Evolutionary conservation across 2,797 vertebrate species (phyloP), one percentile per base, ranked within the genome.

Genomic region (Sarcophilus harrisii): DNA sequence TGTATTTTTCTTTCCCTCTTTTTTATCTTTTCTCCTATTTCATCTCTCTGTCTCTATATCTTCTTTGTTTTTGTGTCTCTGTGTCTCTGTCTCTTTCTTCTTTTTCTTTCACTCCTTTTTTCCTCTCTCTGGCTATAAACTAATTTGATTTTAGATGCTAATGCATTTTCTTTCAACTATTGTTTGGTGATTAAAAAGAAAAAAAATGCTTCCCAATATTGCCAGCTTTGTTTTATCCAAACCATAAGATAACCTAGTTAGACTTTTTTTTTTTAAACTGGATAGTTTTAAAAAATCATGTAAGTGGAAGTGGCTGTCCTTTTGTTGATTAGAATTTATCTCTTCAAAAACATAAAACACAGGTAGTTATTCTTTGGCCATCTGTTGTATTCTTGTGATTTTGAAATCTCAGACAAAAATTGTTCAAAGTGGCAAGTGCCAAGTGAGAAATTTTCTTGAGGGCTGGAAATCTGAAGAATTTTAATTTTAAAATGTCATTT

Each of bases 141-240:
- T 55, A n/a, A 14, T 96, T 94, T 96, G 94, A 93, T 96, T 96
- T 94, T 97, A 95, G 89, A 95, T 54, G 92, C 58, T 89, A 95
- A 90, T 90, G 91, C 90, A 95, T 30, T 91, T 96, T 96, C 24
- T 95, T 95, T 49, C 94, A 90, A 96, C 96, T 95, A 90, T 90
- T 97, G 92, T 49, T 92, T 66, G 92, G 66, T 91, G 95, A 92
- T 96, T 90, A 87, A 92, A 92, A 95, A 57, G 57, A 92, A 1
- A 2, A 1, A 52, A 57, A 30, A 11, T 62, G 0, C 90, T 93
- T 0, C 0, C 3, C 45, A 49, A 11, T 95, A 1, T 62, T 90
- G 60, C 60, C 62, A 91, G 52, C 16, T 89, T 95, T 94, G 16
- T 94, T 94, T 60, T 49, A 58, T 93, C 14, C 30, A 91, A 89